A percentile compares a stretch with the other conserved stretches of the same genome.
Conservation (phyloP, 1,140 invertebrate genomes). For the Platorchestia sp. region DNA sequence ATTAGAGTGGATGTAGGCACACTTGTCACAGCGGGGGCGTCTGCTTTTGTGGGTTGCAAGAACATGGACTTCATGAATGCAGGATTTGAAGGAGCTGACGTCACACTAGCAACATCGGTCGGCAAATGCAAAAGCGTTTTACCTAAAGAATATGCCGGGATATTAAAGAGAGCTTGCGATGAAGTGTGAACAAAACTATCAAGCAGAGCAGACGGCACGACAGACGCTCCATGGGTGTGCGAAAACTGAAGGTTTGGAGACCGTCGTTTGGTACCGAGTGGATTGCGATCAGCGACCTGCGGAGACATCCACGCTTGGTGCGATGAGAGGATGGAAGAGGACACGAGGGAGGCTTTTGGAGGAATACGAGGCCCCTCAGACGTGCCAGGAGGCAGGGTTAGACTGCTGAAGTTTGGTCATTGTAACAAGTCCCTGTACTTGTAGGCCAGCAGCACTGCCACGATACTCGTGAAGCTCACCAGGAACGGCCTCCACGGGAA, state of each 20-base stretch:
- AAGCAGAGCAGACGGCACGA: background rate
- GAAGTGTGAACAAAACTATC: background rate
- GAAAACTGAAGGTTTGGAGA: background rate
- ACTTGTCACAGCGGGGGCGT: background rate
- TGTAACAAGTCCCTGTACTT: constrained; percentile 55
- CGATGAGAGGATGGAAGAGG: background rate
- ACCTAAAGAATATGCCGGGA: background rate
- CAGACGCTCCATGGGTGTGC: background rate
- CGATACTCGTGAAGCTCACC: constrained; percentile 56
- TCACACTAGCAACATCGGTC: background rate
- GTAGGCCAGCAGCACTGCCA: constrained; percentile 58
- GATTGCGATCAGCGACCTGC: background rate
- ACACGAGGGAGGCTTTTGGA: background rate
- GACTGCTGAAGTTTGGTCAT: background rate
- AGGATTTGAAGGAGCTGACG: background rate
- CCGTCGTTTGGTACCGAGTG: too few species aligned
- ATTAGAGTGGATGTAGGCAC: background rate
- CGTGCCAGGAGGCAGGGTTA: background rate
- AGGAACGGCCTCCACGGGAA: constrained; percentile 62
- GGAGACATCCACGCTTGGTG: background rate
- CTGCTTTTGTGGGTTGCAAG: background rate
- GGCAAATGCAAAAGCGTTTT: background rate
- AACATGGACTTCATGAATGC: background rate
- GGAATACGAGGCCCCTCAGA: background rate
- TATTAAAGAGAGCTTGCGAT: background rate